Evolutionary conservation across 2,888 invertebrate genomes (phyloP).

Genomic region (Anorthoa munda): DNA sequence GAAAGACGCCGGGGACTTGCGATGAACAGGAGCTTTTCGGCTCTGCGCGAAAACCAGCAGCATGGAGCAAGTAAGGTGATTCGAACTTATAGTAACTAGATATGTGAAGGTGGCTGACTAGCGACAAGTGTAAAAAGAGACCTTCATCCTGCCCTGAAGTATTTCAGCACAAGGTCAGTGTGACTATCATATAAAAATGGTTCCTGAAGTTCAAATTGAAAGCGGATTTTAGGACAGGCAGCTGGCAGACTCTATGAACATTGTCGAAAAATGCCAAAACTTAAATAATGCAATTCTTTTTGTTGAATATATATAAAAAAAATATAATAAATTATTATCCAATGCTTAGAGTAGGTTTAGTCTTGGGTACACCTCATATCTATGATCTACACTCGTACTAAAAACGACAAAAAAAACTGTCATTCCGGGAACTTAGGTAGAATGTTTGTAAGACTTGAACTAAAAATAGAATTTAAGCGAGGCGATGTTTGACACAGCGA

Average conservation of each 20-base stretch:
- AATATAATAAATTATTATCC: too few relatives aligned
- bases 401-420: neutral
- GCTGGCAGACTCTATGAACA: neutral
- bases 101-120: neutral
- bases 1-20: too few relatives aligned
- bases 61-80: neutral
- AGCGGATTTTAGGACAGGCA: neutral
- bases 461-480: slow-evolving; percentile 43
- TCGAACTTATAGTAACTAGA: neutral
- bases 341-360: neutral
- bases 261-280: neutral
- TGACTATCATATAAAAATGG: neutral
- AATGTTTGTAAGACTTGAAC: slow-evolving; percentile 15
- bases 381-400: too few relatives aligned
- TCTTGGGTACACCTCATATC: too few relatives aligned
- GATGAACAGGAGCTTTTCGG: too few relatives aligned
- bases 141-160: neutral
- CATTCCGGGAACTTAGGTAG: too few relatives aligned
- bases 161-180: neutral
- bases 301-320: too few relatives aligned
- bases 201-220: neutral
- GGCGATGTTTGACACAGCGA: slow-evolving; percentile 16
- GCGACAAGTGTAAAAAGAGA: neutral
- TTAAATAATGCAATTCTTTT: too few relatives aligned
- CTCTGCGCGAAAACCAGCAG: neutral